Conservation (phyloP, 1,140 invertebrate species). For the Brachionus calyciflorus region DNA sequence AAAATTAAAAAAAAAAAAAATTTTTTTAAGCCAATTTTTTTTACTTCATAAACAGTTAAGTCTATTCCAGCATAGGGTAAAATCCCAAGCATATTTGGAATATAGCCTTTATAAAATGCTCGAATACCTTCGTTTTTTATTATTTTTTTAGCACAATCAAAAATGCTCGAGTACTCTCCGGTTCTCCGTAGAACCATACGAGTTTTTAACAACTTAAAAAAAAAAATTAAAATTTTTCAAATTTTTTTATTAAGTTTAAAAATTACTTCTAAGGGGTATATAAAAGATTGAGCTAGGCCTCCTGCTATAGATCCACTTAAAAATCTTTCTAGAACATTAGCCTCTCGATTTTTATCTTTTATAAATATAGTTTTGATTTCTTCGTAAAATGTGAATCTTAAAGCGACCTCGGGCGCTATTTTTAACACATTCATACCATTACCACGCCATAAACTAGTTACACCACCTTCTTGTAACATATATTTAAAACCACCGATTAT, state of each 20-base stretch:
- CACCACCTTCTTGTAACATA: slow-evolving; percentile 86
- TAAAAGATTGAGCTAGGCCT: slow-evolving; percentile 87
- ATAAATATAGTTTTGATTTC: slow-evolving; percentile 82
- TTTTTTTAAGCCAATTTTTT: slow-evolving; percentile 61
- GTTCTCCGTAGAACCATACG: slow-evolving; percentile 89
- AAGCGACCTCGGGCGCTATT: slow-evolving; percentile 93
- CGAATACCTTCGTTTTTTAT: slow-evolving; percentile 76
- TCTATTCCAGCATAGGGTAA: slow-evolving; percentile 98
- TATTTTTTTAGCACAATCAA: slow-evolving; percentile 85
- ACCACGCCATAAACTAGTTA: slow-evolving; percentile 85
- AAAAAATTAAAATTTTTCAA: no score
- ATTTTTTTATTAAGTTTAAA: no score
- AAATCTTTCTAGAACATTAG: slow-evolving; percentile 85
- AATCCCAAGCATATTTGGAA: slow-evolving; percentile 96
- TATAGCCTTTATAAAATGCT: slow-evolving; percentile 76
- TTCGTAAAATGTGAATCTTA: slow-evolving; percentile 98
- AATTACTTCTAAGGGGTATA: slow-evolving; percentile 86
- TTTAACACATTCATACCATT: slow-evolving; percentile 98
- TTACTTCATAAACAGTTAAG: slow-evolving; percentile 89
- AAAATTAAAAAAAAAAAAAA: neutral
- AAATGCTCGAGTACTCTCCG: slow-evolving; percentile 79
- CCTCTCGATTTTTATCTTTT: slow-evolving; percentile 66
- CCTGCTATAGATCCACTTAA: slow-evolving; percentile 89
- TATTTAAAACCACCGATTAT: slow-evolving; percentile 64
- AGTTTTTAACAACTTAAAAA: slow-evolving; percentile 82